These are phyloP conservation scores for Masticophis lateralis DNA, from an alignment of 2,797 vertebrate genomes.

Conservation along the genomic window DNA sequence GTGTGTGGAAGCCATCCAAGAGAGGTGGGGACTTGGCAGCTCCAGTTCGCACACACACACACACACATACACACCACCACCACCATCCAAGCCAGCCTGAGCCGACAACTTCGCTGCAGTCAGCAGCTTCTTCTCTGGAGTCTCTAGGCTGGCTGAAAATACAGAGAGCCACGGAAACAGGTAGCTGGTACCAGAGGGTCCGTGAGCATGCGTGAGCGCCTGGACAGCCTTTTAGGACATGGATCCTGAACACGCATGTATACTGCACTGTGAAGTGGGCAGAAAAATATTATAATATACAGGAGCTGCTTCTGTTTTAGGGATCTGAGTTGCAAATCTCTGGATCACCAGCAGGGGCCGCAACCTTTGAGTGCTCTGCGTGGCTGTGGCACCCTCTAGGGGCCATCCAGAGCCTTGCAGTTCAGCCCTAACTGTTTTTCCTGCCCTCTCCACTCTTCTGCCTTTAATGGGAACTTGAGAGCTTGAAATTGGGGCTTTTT, in stretches of 20 bases:
- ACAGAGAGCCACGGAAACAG: neutral
- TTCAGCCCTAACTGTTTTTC: neutral
- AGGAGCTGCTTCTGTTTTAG: neutral
- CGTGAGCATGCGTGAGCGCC: fast-evolving
- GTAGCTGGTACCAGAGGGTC: neutral
- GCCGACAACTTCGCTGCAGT: neutral
- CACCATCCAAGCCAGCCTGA: neutral
- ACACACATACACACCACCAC: neutral
- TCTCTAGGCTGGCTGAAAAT: neutral
- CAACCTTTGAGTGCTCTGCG: neutral
- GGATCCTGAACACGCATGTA: neutral
- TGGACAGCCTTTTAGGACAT: neutral
- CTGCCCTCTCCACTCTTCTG: neutral
- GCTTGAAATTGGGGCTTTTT: neutral
- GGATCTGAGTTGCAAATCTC: neutral
- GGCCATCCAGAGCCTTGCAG: neutral
- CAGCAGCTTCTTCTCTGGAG: neutral
- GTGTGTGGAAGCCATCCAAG: neutral
- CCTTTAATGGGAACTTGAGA: neutral
- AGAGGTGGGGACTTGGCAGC: constrained; percentile 23
- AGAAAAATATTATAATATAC: neutral
- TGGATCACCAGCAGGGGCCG: neutral
- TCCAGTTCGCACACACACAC: neutral
- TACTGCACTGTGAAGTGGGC: neutral
- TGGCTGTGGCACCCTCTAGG: neutral